Base-by-base conservation (phyloP, 2,113 vertebrate genomes). In the Channa maculata region DNA sequence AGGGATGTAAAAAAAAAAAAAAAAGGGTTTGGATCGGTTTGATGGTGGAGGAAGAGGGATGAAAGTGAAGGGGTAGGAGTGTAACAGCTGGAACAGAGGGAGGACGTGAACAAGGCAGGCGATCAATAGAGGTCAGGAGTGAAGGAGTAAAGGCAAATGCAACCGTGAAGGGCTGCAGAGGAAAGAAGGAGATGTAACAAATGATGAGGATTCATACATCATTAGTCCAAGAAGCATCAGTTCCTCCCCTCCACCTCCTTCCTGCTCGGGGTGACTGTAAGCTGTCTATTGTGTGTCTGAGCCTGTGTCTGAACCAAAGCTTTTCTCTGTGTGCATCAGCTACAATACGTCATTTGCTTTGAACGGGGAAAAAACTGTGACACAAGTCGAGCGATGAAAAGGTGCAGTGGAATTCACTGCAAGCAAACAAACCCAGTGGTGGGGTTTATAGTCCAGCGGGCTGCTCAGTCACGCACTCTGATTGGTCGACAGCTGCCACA, bases 181-280 rank as follows among this genome's bases (percentile, higher is more conserved):
- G 24, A 24, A 53, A 48, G 39, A 58, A 51, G 52, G 58, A 65
- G 39, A 61, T 34, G 54, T 0, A 11, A 61, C 45, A 68, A 65
- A 70, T 74, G 49, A 24, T 24, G 64, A 69, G 37, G 87, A 67
- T 62, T 62, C 79, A 86, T 65, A 24, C 24, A 67, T 82, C 54
- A 81, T 37, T 5, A 69, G 33, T 80, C 46, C 59, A 82, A 61
- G 73, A 66, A 75, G 76, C 86, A 90, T 91, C 80, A 72, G 46
- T 50, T 76, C 58, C 12, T 55, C 44, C 53, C 49, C 36, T 71
- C 48, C 9, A 65, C 61, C 43, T 37, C 80, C 33, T 34, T 24
- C 33, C 48, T 69, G 77, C 45, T 77, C 72, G 58, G 71, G 76
- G 73, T 83, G 73, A 68, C 78, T 84, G 76, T 85, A 65, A 78